Base-by-base conservation (phyloP, 2,113 vertebrate genomes). In the Channa maculata region DNA sequence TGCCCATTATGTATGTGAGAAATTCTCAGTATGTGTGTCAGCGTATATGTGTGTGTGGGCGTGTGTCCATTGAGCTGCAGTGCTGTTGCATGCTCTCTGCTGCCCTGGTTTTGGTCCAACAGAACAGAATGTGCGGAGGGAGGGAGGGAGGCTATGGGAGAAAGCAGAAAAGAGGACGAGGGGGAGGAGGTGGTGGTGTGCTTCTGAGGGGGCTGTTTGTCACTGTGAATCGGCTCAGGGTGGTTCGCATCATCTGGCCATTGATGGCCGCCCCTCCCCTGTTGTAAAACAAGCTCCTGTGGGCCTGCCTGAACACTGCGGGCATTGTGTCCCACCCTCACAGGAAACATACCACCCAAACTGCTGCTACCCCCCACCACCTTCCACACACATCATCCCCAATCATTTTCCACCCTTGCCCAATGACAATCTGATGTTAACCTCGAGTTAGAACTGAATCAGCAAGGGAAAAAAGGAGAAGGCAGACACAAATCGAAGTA, bases 211-310 rank as follows among this genome's bases (percentile, higher is more conserved):
- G 94, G 94, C 95, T 92, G 94, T 97, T 96, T 97, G 96, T 96
- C 92, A 91, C 89, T 82, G 90, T 97, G 96, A 98, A 97, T 96
- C 88, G 59, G 93, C 92, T 94, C 93, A 91, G 94, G 97, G 95
- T 96, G 97, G 96, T 95, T 94, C 96, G 95, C 96, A 94, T 94
- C 95, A 92, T 95, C 90, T 90, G 95, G 85, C 94, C 95, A 96
- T 97, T 97, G 94, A 97, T 88, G 75, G 91, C 82, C 37, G 94
- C 94, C 95, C 96, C 96, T 97, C 96, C 97, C 96, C 96, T 97
- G 96, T 95, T 98, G 97, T 99, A 98, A 98, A 98, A 98, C 97
- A 97, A 95, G 94, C 94, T 94, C 93, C 91, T 86, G 89, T 78
- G 93, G 93, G 91, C 92, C 92, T 84, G 71, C 62, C 79, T 90